phyloP scores from a whole-genome alignment of 2,888 invertebrate genomes.

The Entomobrya multifasciata region DNA sequence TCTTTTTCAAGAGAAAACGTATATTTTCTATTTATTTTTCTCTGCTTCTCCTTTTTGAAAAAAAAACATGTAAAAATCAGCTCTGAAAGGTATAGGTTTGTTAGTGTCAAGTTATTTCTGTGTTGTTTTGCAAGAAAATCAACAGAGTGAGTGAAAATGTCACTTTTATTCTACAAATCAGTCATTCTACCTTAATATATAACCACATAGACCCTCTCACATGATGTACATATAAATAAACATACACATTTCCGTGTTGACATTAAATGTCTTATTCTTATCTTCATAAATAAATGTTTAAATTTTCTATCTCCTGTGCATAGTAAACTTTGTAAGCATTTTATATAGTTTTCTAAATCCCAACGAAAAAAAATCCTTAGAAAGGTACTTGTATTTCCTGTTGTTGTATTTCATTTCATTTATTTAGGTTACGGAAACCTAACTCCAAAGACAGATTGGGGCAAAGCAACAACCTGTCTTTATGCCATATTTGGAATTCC shows the following conservation, averaged over 20 bases:
- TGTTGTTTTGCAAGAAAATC: constrained; percentile 38
- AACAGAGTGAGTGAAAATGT: constrained; percentile 59
- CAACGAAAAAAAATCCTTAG: too few relatives aligned
- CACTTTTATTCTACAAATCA: constrained; percentile 23
- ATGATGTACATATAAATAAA: too few relatives aligned
- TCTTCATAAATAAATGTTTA: too few relatives aligned
- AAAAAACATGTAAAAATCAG: not conserved
- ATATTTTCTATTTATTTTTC: not conserved
- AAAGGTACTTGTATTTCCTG: too few relatives aligned
- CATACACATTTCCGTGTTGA: too few relatives aligned
- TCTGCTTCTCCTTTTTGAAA: constrained; percentile 7
- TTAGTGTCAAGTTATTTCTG: constrained; percentile 40
- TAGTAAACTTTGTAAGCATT: too few relatives aligned
- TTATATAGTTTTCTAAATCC: too few relatives aligned
- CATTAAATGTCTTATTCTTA: too few relatives aligned
- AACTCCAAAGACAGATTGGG: constrained; percentile 89
- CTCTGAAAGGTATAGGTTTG: constrained; percentile 24
- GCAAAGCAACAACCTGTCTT: constrained; percentile 91
- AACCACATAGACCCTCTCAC: too few relatives aligned
- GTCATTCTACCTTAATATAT: not conserved
- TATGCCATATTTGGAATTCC: constrained; percentile 95
- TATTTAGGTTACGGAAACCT: constrained; percentile 94
- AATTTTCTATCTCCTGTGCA: too few relatives aligned
- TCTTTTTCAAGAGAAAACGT: not conserved
- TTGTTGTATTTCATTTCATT: too few relatives aligned